Evolutionary conservation across 2,113 vertebrate genomes (phyloP), one percentile per base, ranked within the genome.

Genomic region (Ictalurus furcatus): DNA sequence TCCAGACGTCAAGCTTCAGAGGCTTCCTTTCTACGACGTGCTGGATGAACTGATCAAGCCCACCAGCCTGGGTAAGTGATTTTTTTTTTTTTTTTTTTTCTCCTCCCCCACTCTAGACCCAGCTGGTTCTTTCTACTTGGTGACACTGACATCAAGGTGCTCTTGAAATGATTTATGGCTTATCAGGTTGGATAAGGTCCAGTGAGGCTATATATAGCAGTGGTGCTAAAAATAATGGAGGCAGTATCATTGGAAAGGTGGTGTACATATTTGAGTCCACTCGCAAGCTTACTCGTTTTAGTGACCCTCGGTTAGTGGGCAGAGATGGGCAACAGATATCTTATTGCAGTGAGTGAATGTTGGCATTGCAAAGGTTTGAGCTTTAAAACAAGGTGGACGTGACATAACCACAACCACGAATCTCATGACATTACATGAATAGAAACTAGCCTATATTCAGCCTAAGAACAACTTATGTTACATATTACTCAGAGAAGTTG

Each of bases 31-130:
- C 94, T 99, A 99, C 3, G 98, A 99, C 91, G 93, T 99, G 94
- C 91, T 99, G 94, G 98, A 99, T 85, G 98, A 99, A 95, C 97
- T 99, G 90, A 99, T 99, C 93, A 99, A 99, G 91, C 98, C 98
- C 6, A 99, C 98, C 93, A 99, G 98, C 94, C 94, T 99, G 95
- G 97, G 98, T 98, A 94, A 97, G 97, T 89, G 65, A 79, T 7
- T 44, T 44, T 44, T 48, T 48, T 8, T 48, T 48, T 48, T 48
- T 48, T 48, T 48, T 0, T 48, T 48, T 0, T 6, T 44, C 0
- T 44, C n/a, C 12, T 13, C n/a, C 11, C 13, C 17, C 9, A 28
- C 23, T 44, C 6, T 63, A 23, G 13, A 61, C 21, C 16, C 19
- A 37, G 19, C 19, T 54, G 28, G 44, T 40, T 40, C 21, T 63